A percentile compares a stretch with the other conserved stretches of the same genome.
Evolutionary conservation across 2,888 invertebrate species (phyloP).

Genomic region (Mechanitis messenoides): DNA sequence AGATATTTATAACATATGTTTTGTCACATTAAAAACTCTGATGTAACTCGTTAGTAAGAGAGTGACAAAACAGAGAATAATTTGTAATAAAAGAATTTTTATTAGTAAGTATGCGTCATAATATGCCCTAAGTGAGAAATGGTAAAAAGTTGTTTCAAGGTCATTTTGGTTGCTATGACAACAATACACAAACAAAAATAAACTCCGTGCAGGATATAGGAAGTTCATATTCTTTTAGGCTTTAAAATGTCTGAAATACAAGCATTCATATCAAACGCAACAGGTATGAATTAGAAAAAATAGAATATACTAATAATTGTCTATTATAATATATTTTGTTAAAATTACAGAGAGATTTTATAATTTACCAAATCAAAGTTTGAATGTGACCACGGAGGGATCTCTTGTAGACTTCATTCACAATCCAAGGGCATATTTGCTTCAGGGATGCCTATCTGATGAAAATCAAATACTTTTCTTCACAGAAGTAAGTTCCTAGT

Average conservation of each 20-base stretch:
- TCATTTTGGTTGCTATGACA: conserved; percentile 25
- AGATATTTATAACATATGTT: too few relatives aligned
- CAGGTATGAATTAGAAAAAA: conserved; percentile 23
- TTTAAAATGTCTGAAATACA: conserved; percentile 24
- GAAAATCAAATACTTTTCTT: conserved; percentile 41
- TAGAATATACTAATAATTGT: neutral
- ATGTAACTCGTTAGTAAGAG: too few relatives aligned
- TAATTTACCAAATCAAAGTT: conserved; percentile 37
- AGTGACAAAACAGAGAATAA: too few relatives aligned
- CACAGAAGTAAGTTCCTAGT: conserved; percentile 40
- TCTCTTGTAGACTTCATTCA: conserved; percentile 58
- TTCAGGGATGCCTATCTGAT: conserved; percentile 46
- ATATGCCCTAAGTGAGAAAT: neutral
- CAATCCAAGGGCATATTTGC: conserved; percentile 52
- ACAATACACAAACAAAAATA: conserved; percentile 19
- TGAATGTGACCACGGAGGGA: conserved; percentile 48
- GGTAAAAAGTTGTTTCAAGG: neutral
- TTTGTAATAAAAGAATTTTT: too few relatives aligned
- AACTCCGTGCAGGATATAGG: conserved; percentile 2
- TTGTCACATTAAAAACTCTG: too few relatives aligned
- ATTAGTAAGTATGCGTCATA: too few relatives aligned
- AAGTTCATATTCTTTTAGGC: neutral
- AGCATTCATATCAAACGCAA: conserved; percentile 29
- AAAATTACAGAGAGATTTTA: conserved; percentile 55
- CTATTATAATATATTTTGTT: neutral